Conservation (phyloP, 64 coral and sea anemone genomes). For the Cladopsammia gracilis region DNA sequence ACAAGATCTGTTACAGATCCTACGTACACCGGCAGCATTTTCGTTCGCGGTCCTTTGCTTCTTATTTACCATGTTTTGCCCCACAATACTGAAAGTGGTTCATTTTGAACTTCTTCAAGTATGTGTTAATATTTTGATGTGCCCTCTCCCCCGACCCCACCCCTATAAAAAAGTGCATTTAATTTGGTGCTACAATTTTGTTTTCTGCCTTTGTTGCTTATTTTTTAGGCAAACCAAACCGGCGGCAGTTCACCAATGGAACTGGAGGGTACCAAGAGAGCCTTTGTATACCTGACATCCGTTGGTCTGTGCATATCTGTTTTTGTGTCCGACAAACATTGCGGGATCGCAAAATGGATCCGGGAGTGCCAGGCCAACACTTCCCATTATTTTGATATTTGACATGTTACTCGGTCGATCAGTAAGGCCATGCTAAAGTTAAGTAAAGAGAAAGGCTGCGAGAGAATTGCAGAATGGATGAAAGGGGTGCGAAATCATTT, state of each 20-base stretch:
- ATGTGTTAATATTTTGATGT: too few relatives aligned
- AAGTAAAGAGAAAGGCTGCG: constrained; percentile 53
- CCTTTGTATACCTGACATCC: too few relatives aligned
- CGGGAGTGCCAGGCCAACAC: background rate
- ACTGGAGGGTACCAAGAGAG: background rate
- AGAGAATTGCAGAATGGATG: constrained; percentile 20
- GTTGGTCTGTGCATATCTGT: background rate
- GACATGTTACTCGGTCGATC: constrained; percentile 51
- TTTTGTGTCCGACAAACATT: constrained; percentile 57
- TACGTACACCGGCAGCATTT: too few relatives aligned
- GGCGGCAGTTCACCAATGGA: constrained; percentile 2
- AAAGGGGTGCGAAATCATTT: constrained; percentile 33
- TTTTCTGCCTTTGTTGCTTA: too few relatives aligned
- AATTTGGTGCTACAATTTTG: too few relatives aligned
- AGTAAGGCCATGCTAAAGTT: constrained; percentile 7
- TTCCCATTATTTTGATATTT: constrained; percentile 65
- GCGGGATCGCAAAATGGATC: constrained; percentile 68
- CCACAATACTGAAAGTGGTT: constrained; percentile 23
- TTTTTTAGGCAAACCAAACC: constrained; percentile 35
- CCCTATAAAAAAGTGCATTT: too few relatives aligned
- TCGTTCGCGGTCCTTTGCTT: too few relatives aligned
- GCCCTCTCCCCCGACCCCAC: too few relatives aligned
- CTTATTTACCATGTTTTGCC: constrained; percentile 52
- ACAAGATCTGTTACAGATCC: too few relatives aligned
- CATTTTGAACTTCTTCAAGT: constrained; percentile 64